Evolutionary conservation across 2,797 vertebrate species (phyloP), one percentile per base, ranked within the genome.

Genomic region (Bryconaethiops microstoma): DNA sequence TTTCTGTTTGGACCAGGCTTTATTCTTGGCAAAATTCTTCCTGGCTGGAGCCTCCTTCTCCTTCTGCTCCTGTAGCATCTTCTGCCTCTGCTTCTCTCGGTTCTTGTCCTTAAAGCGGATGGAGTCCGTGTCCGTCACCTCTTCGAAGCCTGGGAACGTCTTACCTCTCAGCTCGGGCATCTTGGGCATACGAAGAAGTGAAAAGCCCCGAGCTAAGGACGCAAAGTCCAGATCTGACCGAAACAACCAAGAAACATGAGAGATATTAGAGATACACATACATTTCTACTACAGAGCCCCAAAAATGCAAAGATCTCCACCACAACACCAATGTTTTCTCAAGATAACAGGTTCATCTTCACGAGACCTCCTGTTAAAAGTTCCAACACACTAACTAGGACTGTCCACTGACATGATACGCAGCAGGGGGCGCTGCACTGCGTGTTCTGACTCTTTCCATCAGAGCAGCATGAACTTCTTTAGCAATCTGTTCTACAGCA

Each of bases 1-100:
- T 88, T 96, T 98, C 91, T 99, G 97, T 80, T 98, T 99, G 1
- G 98, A 99, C 98, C 98, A 99, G 48, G 97, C 81, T 82, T 96
- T 93, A 23, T 95, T 99, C 88, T 92, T 96, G 0, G 83, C 2
- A 2, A 94, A 93, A 77, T 85, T 93, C 84, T 80, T 97, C 78
- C 81, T 95, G 0, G 82, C 84, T 2, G 64, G 42, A 0, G 10
- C 12, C 13, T 70, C 10, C 14, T 42, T 78, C 42, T 94, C 94
- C 0, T 86, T 91, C 79, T 85, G 92, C 88, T 95, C 93, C 0
- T 91, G 92, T 52, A 98, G 82, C 83, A 92, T 90, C 84, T 96
- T 97, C 92, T 94, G 94, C 64, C 97, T 94, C 88, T 94, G 95
- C 42, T 95, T 98, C 89, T 99, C 95, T 74, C 97, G 81, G 19